Conservation (phyloP, 1,140 invertebrate genomes). For the Stegodyphus dumicola region DNA sequence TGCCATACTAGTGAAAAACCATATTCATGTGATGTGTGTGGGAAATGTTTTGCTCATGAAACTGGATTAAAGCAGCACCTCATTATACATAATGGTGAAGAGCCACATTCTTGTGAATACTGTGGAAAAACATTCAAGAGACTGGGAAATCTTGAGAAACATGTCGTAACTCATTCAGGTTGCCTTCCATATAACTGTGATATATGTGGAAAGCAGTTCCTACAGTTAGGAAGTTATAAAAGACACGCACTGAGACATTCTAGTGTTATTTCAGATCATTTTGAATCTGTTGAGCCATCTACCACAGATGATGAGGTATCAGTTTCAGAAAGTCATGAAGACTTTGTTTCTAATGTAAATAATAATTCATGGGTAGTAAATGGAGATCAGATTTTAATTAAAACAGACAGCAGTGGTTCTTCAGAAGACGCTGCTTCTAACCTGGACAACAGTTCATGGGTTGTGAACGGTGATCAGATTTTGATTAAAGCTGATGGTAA, state of each 20-base stretch:
- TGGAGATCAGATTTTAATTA: slow-evolving; percentile 42
- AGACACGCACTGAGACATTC: slow-evolving; percentile 26
- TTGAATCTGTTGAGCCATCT: not conserved
- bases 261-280: not conserved
- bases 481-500: slow-evolving; percentile 21
- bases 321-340: not conserved
- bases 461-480: slow-evolving; percentile 46
- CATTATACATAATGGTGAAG: slow-evolving; percentile 78
- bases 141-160: slow-evolving; percentile 44
- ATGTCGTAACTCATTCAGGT: slow-evolving; percentile 83
- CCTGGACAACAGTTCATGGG: slow-evolving; percentile 7
- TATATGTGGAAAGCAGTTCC: slow-evolving; percentile 88
- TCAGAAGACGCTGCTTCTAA: not conserved
- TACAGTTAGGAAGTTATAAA: slow-evolving; percentile 56
- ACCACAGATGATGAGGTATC: slow-evolving; percentile 27
- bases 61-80: slow-evolving; percentile 85
- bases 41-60: slow-evolving; percentile 32
- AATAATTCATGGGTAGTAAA: slow-evolving; percentile 23
- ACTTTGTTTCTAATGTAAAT: slow-evolving; percentile 5
- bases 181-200: slow-evolving; percentile 80
- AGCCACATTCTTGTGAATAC: slow-evolving; percentile 79
- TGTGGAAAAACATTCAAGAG: slow-evolving; percentile 73
- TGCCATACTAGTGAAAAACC: slow-evolving; percentile 81
- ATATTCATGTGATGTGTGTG: slow-evolving; percentile 72
- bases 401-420: not conserved